Conservation (phyloP, 1,140 invertebrate species). For the Glossosoma conforme region DNA sequence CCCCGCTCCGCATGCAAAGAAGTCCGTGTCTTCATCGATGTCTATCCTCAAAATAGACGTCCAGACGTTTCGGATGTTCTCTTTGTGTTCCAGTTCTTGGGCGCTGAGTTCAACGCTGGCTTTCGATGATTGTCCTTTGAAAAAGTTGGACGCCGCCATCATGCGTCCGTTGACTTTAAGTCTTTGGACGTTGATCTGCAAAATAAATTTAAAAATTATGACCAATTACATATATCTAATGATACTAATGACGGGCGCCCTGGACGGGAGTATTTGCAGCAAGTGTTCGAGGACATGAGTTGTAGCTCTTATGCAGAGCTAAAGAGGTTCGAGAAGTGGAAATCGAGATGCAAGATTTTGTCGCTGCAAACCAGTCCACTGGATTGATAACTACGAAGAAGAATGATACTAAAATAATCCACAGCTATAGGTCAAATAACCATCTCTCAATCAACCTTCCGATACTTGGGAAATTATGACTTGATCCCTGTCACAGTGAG, state of each 20-base stretch:
- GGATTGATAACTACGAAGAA: too few relatives aligned
- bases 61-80: conserved; percentile 70
- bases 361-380: too few relatives aligned
- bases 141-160: conserved; percentile 78
- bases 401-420: background rate
- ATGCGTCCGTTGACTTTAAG: conserved; percentile 73
- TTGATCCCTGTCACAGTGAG: too few relatives aligned
- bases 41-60: conserved; percentile 74
- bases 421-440: background rate
- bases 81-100: conserved; percentile 66
- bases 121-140: conserved; percentile 54
- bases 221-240: background rate
- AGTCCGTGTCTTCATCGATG: conserved; percentile 78
- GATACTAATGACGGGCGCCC: too few relatives aligned
- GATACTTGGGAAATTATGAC: too few relatives aligned
- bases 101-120: conserved; percentile 65
- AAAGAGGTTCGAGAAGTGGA: too few relatives aligned
- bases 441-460: too few relatives aligned
- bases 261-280: too few relatives aligned
- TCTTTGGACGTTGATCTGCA: conserved; percentile 61
- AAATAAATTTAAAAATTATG: conserved; percentile 19
- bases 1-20: conserved; percentile 86
- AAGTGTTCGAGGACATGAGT: too few relatives aligned
- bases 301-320: too few relatives aligned
- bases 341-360: too few relatives aligned